Evolutionary conservation across 1,140 invertebrate genomes (phyloP).

Genomic region (Diploscapter pachys): DNA sequence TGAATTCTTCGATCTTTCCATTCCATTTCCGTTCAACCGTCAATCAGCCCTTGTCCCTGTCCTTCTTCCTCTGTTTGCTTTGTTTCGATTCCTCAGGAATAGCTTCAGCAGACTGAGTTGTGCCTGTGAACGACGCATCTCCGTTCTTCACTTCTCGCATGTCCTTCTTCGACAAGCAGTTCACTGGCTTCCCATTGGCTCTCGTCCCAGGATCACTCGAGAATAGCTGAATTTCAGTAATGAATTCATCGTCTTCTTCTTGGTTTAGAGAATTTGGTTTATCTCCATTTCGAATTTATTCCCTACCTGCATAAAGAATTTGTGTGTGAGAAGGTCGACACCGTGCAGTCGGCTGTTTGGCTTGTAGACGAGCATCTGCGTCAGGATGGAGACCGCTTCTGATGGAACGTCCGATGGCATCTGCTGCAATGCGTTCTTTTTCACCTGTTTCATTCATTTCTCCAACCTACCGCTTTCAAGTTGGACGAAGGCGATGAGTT

Average conservation of each 20-base stretch:
- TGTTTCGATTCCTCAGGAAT: too few species aligned
- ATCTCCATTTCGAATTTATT: neutral
- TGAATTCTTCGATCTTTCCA: too few species aligned
- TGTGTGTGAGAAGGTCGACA: conserved; percentile 30
- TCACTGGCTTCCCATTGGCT: neutral
- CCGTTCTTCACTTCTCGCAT: conserved; percentile 1
- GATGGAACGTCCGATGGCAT: conserved; percentile 30
- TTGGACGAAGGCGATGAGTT: neutral
- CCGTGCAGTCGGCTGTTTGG: conserved; percentile 29
- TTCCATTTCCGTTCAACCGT: too few species aligned
- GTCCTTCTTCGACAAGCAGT: neutral
- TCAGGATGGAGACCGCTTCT: conserved; percentile 30
- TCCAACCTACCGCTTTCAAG: neutral
- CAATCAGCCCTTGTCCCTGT: too few species aligned
- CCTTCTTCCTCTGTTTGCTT: too few species aligned
- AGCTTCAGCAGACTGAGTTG: too few species aligned
- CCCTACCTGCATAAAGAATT: conserved; percentile 36
- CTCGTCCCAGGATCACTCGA: neutral
- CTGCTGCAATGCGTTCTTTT: conserved; percentile 8
- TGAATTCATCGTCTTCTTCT: too few species aligned
- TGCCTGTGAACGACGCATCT: conserved; percentile 10
- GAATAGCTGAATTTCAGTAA: too few species aligned
- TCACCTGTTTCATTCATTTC: neutral
- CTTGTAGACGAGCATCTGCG: conserved; percentile 35
- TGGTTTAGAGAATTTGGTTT: too few species aligned